Base-by-base conservation (phyloP, 2,797 vertebrate species). In the Siniperca obscura region DNA sequence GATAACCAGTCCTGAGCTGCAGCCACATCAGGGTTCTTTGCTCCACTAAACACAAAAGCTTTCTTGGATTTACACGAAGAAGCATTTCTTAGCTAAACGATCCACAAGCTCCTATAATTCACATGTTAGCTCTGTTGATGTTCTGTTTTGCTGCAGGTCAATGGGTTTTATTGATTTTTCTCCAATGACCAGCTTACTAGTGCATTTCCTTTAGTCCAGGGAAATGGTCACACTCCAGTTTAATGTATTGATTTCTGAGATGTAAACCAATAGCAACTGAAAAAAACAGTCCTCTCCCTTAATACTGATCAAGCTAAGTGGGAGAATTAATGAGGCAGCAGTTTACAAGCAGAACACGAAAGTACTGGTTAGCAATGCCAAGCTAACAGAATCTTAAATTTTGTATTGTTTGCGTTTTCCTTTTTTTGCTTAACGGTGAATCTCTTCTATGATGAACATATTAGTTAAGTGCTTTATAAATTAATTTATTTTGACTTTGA, bases 221-320 rank as follows among this genome's bases (percentile, higher is more conserved):
- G 75, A 87, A 89, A 82, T 84, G 64, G 80, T 81, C 71, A 48
- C 80, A 61, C 70, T 86, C 72, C 36, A 90, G 71, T 90, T 90
- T 82, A 78, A 80, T 16, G 13, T 82, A 94, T 92, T 91, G 92
- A 92, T 92, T 87, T 80, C 44, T 64, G 56, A 71, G 76, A 75
- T 69, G 72, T 83, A 78, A 86, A 73, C 76, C 78, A 84, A 82
- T 86, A 64, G 71, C 67, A 80, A 40, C 34, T 22, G 40, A 77
- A 77, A 83, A 68, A 53, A 68, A 36, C 5, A 14, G 59, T 7
- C 44, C 48, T 57, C 62, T 60, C 46, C 75, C 75, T 59, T 50
- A 19, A 1, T 44, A 19, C 40, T 53, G 60, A 42, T 71, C 16
- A 12, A 46, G 70, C 61, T 57, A 59, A 78, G 71, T 52, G 27